Percentiles rank a stretch among this genome's conserved stretches.
phyloP scores from a whole-genome alignment of 2,888 invertebrate genomes.

The Watsonalla binaria region DNA sequence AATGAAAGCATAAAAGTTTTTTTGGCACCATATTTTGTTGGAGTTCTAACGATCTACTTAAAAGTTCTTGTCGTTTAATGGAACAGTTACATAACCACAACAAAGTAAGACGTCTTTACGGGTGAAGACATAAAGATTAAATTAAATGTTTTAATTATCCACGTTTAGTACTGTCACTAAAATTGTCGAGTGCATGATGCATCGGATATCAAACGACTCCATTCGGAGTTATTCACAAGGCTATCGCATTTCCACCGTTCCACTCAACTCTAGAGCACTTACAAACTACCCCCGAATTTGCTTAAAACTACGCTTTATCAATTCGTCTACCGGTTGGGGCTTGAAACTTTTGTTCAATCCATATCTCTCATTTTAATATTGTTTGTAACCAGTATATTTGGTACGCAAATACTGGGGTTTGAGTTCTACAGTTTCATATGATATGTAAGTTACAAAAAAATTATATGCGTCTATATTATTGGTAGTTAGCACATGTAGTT shows the following conservation, averaged over 20 bases:
- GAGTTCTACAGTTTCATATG: no score
- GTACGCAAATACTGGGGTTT: constrained; percentile 17
- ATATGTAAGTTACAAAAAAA: no score
- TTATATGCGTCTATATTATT: no score
- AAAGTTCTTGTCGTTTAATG: constrained; percentile 18
- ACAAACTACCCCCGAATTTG: constrained; percentile 53
- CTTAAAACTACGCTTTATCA: constrained; percentile 54
- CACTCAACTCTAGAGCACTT: constrained; percentile 56
- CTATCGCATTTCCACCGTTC: constrained; percentile 60
- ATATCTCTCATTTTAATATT: constrained; percentile 47
- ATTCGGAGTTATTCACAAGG: constrained; percentile 49
- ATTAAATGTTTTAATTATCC: constrained; percentile 34
- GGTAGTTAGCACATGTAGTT: no score
- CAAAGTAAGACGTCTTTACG: constrained; percentile 30
- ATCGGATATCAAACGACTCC: constrained; percentile 52
- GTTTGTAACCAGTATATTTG: constrained; percentile 35
- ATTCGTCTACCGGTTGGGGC: constrained; percentile 28
- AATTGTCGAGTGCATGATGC: constrained; percentile 27
- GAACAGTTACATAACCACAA: constrained; percentile 22
- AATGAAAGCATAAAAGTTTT: neutral
- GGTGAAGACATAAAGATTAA: constrained; percentile 25
- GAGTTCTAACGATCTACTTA: constrained; percentile 4
- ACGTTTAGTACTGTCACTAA: constrained; percentile 26
- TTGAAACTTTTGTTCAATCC: constrained; percentile 34
- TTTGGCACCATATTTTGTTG: neutral